Evolutionary conservation across 2,113 vertebrate species (phyloP).

Genomic region (Ammodytes marinus): DNA sequence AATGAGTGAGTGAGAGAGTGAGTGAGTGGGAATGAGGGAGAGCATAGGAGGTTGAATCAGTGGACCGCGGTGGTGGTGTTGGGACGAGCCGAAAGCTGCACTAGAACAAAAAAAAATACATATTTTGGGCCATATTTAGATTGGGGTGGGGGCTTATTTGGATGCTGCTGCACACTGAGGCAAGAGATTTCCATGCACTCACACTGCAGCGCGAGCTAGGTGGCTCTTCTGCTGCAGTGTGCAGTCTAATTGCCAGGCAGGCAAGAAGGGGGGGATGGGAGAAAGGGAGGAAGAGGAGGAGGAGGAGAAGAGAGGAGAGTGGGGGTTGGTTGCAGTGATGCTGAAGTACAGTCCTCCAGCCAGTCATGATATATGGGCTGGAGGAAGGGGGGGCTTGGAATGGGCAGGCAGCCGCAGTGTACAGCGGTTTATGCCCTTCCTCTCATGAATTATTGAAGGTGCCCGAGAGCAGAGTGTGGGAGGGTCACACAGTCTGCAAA

Average conservation of each 20-base stretch:
- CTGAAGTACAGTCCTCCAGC: slow-evolving; percentile 71
- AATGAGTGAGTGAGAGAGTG: slow-evolving; percentile 27
- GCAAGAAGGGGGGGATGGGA: slow-evolving; percentile 62
- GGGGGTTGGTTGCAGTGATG: slow-evolving; percentile 72
- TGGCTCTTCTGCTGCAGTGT: slow-evolving; percentile 80
- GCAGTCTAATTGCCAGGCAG: slow-evolving; percentile 73
- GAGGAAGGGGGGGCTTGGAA: background rate
- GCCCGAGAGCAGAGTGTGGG: slow-evolving; percentile 54
- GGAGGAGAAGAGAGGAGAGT: slow-evolving; percentile 16
- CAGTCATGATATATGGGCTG: slow-evolving; percentile 36
- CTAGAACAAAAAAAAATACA: slow-evolving; percentile 40
- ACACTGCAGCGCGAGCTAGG: slow-evolving; percentile 63
- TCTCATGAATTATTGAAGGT: slow-evolving; percentile 76
- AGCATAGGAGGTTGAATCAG: slow-evolving; percentile 46
- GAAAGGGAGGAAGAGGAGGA: slow-evolving; percentile 23
- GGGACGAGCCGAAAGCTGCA: slow-evolving; percentile 61
- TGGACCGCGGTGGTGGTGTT: slow-evolving; percentile 41
- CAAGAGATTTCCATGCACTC: slow-evolving; percentile 62
- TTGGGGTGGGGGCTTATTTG: slow-evolving; percentile 24
- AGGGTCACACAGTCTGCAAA: slow-evolving; percentile 44
- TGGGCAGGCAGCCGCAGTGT: slow-evolving; percentile 55
- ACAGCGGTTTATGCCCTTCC: slow-evolving; percentile 63
- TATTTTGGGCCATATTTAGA: background rate
- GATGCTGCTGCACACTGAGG: slow-evolving; percentile 34
- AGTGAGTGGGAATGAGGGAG: slow-evolving; percentile 40